These are phyloP conservation scores for Hartigia nigra DNA, from an alignment of 2,888 invertebrate genomes.

Conservation along the genomic window DNA sequence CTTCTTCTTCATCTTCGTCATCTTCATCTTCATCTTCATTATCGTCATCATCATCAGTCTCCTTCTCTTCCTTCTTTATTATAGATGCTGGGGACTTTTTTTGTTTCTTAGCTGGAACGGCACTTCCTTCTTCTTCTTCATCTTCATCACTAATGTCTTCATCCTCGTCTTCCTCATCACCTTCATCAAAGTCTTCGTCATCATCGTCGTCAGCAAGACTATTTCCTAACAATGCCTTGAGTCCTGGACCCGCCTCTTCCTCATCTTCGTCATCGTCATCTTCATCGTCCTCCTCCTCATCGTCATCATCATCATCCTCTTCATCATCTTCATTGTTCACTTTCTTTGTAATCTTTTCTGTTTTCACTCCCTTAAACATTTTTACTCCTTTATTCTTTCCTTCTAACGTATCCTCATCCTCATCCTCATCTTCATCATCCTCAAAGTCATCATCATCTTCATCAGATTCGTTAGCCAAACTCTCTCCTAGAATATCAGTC, in stretches of 20 bases:
- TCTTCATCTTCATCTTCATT: conserved; percentile 27
- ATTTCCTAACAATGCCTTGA: conserved; percentile 46
- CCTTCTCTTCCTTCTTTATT: background rate
- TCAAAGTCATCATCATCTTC: conserved; percentile 23
- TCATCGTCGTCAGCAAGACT: conserved; percentile 37
- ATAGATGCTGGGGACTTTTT: background rate
- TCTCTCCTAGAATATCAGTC: conserved; percentile 29
- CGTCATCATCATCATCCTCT: conserved; percentile 34
- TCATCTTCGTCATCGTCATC: conserved; percentile 35
- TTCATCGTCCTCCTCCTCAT: conserved; percentile 36
- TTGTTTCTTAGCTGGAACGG: conserved; percentile 9
- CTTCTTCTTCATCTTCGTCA: conserved; percentile 8
- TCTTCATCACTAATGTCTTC: conserved; percentile 22
- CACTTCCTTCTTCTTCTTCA: conserved; percentile 8
- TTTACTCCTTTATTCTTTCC: conserved; percentile 39
- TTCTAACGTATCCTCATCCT: conserved; percentile 20
- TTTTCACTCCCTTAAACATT: conserved; percentile 49
- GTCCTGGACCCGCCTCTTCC: conserved; percentile 30
- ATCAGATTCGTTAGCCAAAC: conserved; percentile 30
- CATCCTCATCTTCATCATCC: conserved; percentile 16
- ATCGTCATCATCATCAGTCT: conserved; percentile 29
- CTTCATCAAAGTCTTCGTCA: conserved; percentile 37
- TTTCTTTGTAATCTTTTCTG: conserved; percentile 14
- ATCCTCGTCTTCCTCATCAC: conserved; percentile 43
- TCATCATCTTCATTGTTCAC: conserved; percentile 18